phyloP scores from a whole-genome alignment of 2,888 invertebrate genomes.

The Bedellia somnulentella region DNA sequence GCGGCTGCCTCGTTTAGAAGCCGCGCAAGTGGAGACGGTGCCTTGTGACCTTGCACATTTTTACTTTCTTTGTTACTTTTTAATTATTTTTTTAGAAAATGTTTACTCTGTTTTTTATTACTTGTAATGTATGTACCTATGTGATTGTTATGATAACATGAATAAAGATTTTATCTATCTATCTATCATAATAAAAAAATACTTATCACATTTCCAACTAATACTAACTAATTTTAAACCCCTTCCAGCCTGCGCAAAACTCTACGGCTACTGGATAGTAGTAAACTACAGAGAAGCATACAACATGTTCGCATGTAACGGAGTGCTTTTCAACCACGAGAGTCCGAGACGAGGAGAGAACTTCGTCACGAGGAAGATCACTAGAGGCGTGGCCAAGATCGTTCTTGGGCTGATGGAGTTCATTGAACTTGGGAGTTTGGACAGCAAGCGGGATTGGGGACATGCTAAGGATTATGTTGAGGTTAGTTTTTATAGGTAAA shows the following conservation, averaged over 20 bases:
- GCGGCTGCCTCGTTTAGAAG: too few species aligned
- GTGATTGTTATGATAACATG: too few species aligned
- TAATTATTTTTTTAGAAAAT: too few species aligned
- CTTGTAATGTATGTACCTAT: too few species aligned
- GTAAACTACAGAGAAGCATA: slow-evolving; percentile 96
- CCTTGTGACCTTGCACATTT: too few species aligned
- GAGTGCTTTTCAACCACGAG: slow-evolving; percentile 95
- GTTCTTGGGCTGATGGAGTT: slow-evolving; percentile 80
- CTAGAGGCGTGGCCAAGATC: slow-evolving; percentile 96
- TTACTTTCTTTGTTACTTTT: too few species aligned
- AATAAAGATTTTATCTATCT: too few species aligned
- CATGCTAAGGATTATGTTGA: slow-evolving; percentile 95
- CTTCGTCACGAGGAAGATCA: slow-evolving; percentile 97
- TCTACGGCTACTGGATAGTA: slow-evolving; percentile 96
- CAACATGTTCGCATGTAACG: slow-evolving; percentile 93
- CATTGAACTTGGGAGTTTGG: slow-evolving; percentile 91
- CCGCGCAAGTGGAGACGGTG: too few species aligned
- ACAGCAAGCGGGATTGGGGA: slow-evolving; percentile 97
- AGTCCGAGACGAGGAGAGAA: slow-evolving; percentile 95
- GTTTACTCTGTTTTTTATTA: too few species aligned
- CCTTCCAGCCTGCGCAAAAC: slow-evolving; percentile 85
- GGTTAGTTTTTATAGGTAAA: slow-evolving; percentile 39
- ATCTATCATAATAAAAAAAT: too few species aligned
- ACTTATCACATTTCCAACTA: too few species aligned
- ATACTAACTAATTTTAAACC: too few species aligned